phyloP scores from a whole-genome alignment of 2,888 invertebrate genomes.

The Agonopterix subpropinquella region DNA sequence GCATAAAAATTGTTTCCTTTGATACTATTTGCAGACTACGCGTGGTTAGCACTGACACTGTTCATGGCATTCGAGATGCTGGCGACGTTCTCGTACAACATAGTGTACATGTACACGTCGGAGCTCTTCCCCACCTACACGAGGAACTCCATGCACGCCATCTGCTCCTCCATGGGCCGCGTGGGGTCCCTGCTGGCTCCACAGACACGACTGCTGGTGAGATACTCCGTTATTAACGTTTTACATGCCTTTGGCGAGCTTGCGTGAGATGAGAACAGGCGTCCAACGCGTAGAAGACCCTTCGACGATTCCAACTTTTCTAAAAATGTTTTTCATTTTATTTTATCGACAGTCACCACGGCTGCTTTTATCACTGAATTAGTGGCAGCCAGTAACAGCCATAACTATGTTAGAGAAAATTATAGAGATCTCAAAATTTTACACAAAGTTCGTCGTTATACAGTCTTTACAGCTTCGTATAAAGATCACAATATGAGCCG shows the following conservation, averaged over 20 bases:
- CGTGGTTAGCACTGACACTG: conserved; percentile 52
- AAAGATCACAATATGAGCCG: no score
- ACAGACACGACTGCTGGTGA: conserved; percentile 80
- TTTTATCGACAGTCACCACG: no score
- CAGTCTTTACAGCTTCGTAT: no score
- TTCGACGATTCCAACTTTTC: no score
- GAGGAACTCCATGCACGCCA: conserved; percentile 80
- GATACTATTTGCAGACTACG: conserved; percentile 36
- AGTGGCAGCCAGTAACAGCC: no score
- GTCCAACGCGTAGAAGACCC: no score
- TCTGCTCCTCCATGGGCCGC: conserved; percentile 82
- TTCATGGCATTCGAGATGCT: conserved; percentile 80
- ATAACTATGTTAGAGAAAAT: no score
- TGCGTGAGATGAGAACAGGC: no score
- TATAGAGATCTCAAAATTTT: no score
- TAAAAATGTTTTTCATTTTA: not conserved
- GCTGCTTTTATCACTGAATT: no score
- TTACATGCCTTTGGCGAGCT: not conserved
- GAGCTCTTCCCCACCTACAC: conserved; percentile 85
- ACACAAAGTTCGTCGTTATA: no score
- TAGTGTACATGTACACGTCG: conserved; percentile 81
- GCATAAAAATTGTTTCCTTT: not conserved
- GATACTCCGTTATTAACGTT: conserved; percentile 10
- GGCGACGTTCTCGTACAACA: conserved; percentile 81
- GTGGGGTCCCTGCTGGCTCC: conserved; percentile 83